Evolutionary conservation across 2,797 vertebrate species (phyloP).

Genomic region (Lepidocolaptes lacrymiger): DNA sequence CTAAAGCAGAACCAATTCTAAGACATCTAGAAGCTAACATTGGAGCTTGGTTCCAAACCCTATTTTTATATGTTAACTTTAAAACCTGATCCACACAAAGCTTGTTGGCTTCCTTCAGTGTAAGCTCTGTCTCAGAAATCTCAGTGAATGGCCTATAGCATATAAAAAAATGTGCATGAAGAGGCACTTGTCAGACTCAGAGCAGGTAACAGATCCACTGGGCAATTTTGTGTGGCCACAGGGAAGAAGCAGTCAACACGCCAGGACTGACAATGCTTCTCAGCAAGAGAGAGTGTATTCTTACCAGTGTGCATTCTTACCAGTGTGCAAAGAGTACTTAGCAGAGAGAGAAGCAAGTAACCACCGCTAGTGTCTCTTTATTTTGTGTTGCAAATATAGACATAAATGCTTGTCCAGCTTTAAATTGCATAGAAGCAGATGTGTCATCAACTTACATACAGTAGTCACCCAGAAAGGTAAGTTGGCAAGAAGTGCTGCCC

Average conservation of each 20-base stretch:
- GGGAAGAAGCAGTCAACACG: background rate
- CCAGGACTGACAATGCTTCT: background rate
- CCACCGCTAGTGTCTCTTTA: constrained; percentile 51
- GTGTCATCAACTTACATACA: background rate
- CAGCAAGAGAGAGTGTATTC: background rate
- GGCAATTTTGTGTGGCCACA: background rate
- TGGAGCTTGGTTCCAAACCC: background rate
- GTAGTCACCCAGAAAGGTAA: background rate
- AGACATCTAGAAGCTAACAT: background rate
- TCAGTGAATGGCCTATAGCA: background rate
- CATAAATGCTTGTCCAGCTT: constrained; percentile 57
- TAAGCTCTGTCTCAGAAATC: background rate
- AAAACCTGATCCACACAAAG: background rate
- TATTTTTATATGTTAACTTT: background rate
- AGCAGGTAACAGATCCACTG: background rate
- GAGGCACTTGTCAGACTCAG: background rate
- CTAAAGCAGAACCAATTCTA: background rate
- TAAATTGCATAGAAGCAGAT: constrained; percentile 70
- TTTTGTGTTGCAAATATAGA: constrained; percentile 73
- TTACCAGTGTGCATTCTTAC: background rate
- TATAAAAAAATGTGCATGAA: background rate
- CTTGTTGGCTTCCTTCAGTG: background rate
- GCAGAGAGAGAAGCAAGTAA: background rate
- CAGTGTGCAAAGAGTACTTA: background rate
- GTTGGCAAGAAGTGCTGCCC: background rate